Base-by-base conservation (phyloP, 2,888 invertebrate species). In the Empis livida region DNA sequence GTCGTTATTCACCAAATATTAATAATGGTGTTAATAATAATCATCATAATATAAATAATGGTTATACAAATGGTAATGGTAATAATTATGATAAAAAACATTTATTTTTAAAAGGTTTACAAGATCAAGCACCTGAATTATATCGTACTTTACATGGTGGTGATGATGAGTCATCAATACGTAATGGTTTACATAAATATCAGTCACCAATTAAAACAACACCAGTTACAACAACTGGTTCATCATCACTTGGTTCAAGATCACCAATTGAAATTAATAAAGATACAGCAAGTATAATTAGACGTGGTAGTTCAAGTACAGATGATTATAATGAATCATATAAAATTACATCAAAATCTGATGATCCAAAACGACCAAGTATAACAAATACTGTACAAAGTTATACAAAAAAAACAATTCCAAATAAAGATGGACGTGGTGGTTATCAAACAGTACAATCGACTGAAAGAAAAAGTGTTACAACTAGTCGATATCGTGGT, bases 241-340 rank as follows among this genome's bases (percentile, higher is more conserved):
- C 35, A 35, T 60, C 58, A 9, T 67, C 68, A 9, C 53, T 67
- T n/a, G 66, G 66, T 17, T 63, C 67, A 13, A 61, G 74, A 6
- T 62, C 64, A 1, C 62, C 66, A 23, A 59, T 64, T 11, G 66
- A 66, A 47, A 62, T 68, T n/a, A 67, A 65, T 53, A 64, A 64
- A 54, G 65, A 66, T 43, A 65, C 65, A 31, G 68, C 68, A 3
- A 63, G 66, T 52, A 69, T 74, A 23, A 69, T 77, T 42, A 71
- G 83, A 48, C 73, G 82, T 46, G 80, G 80, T 17, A 80, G 79
- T 58, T 77, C 77, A 55, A 79, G 79, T 54, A 79, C 79, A 53
- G 82, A 81, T 52, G 82, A 82, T 59, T 83, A 75, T 61, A 79
- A 81, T 2, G 82, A 83, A 65, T 82, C 82, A 1, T 81, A 80